These are phyloP conservation scores for Saccostrea cuccullata DNA, from an alignment of 1,140 invertebrate species.

Conservation along the genomic window DNA sequence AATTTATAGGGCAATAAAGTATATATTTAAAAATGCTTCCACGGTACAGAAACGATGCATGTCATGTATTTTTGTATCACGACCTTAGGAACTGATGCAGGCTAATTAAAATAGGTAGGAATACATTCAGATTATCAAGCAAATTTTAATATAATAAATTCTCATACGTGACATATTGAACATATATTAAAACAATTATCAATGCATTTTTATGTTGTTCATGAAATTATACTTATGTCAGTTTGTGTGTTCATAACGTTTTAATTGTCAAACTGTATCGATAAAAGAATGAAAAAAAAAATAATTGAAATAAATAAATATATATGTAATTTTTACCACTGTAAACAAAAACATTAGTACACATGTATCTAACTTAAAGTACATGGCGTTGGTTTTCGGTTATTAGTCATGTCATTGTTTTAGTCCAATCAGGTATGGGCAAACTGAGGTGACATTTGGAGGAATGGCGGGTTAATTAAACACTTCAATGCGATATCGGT, in stretches of 20 bases:
- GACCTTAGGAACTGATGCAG: neutral
- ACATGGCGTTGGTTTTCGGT: neutral
- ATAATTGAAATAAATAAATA: neutral
- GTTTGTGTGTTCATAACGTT: too few relatives aligned
- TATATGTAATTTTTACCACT: neutral
- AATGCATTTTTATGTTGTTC: too few relatives aligned
- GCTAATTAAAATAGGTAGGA: neutral
- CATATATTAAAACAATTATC: neutral
- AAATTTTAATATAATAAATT: neutral
- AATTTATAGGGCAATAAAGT: neutral
- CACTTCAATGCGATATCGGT: neutral
- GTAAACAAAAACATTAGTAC: neutral
- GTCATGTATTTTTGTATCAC: neutral
- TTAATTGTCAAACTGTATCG: too few relatives aligned
- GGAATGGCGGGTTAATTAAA: neutral
- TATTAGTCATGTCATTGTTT: slow-evolving; percentile 13
- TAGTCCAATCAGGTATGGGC: neutral
- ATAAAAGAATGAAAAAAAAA: neutral
- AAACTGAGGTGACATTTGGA: slow-evolving; percentile 1
- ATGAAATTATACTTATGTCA: too few relatives aligned
- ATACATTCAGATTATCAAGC: neutral
- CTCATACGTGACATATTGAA: neutral
- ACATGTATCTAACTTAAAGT: neutral
- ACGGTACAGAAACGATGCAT: neutral
- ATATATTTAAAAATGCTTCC: neutral